Evolutionary conservation across 2,888 invertebrate genomes (phyloP).

Genomic region (Meghimatium bilineatum): DNA sequence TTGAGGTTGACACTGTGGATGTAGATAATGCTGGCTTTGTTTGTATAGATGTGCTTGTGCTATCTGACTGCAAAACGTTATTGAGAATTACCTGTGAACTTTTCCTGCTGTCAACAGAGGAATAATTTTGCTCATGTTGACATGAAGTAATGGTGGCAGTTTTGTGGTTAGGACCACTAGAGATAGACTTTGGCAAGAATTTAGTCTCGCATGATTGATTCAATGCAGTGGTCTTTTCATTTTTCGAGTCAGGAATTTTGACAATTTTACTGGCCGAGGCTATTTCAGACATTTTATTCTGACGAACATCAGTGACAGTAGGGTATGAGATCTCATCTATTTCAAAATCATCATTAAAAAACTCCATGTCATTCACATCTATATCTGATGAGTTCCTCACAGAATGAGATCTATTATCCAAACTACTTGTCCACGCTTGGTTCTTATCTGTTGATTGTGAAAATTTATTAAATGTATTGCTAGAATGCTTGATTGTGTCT

Average conservation of each 20-base stretch:
- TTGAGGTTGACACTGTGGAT: background rate
- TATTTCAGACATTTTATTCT: background rate
- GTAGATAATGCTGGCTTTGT: background rate
- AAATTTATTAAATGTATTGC: background rate
- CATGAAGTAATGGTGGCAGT: background rate
- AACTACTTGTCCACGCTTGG: background rate
- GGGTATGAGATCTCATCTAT: background rate
- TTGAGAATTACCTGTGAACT: background rate
- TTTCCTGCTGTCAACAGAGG: background rate
- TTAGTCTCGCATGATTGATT: background rate
- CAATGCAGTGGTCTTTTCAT: background rate
- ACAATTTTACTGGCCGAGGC: background rate
- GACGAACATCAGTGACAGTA: background rate
- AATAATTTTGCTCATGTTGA: background rate
- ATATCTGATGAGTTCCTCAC: background rate
- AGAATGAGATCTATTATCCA: background rate
- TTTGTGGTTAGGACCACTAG: background rate
- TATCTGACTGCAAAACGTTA: background rate
- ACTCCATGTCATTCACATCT: background rate
- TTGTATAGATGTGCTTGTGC: background rate
- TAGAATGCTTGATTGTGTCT: background rate
- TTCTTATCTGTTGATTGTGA: background rate
- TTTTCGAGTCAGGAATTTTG: background rate
- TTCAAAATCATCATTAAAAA: conserved; percentile 38
- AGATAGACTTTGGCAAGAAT: background rate